Conservation (phyloP, 2,888 invertebrate genomes). For the Sphaeridia pumilis region DNA sequence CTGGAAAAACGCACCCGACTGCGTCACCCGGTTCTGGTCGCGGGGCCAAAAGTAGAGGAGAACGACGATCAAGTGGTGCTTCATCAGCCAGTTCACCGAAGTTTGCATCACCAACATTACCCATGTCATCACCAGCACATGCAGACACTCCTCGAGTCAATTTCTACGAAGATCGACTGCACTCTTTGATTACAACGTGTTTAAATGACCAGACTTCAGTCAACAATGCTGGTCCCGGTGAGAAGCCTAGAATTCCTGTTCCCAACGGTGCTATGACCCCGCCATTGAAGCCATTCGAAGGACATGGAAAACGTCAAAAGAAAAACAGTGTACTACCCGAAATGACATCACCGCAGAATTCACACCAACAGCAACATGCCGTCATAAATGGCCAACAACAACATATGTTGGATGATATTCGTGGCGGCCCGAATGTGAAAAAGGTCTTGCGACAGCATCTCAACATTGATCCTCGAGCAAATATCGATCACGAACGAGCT, state of each 20-base stretch:
- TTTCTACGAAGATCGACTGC: constrained; percentile 69
- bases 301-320: constrained; percentile 18
- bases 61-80: background rate
- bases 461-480: constrained; percentile 3
- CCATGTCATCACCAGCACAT: background rate
- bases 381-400: background rate
- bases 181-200: constrained; percentile 74
- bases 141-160: constrained; percentile 44
- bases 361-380: background rate
- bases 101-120: too few species aligned
- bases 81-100: background rate
- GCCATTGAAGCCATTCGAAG: constrained; percentile 1
- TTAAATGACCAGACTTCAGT: constrained; percentile 66
- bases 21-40: constrained; percentile 27
- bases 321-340: constrained; percentile 31
- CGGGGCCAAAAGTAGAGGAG: background rate
- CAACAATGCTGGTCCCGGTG: constrained; percentile 2
- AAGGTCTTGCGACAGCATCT: constrained; percentile 14
- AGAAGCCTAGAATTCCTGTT: constrained; percentile 40
- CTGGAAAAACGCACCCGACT: constrained; percentile 49
- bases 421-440: constrained; percentile 1
- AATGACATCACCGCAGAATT: constrained; percentile 8
- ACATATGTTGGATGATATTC: background rate
- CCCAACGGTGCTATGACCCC: constrained; percentile 22
- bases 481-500: constrained; percentile 18